Conservation (phyloP, 2,113 vertebrate genomes). For the Lepus europaeus region DNA sequence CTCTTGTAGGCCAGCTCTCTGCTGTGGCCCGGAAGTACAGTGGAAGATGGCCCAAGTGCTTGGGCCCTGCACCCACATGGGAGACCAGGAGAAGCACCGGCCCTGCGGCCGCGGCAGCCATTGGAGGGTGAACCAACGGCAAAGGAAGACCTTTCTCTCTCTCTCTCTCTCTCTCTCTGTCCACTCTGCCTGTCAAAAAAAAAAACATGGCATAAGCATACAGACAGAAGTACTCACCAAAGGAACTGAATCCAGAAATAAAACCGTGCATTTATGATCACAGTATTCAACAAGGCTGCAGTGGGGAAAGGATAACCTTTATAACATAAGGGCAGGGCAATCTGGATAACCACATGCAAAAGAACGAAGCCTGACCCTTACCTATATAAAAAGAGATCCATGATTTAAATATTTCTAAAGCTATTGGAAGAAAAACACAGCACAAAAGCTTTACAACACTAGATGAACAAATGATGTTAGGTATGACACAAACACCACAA, state of each 20-base stretch:
- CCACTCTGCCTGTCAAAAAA: not conserved
- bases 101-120: no score
- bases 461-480: not conserved
- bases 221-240: not conserved
- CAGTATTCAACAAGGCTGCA: not conserved
- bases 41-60: no score
- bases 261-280: not conserved
- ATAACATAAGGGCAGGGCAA: not conserved
- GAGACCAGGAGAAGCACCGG: no score
- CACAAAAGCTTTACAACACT: not conserved
- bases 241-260: not conserved
- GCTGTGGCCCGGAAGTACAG: no score
- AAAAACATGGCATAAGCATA: not conserved
- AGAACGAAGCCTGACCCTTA: not conserved
- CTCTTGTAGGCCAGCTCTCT: no score
- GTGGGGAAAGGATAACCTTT: not conserved
- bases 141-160: no score
- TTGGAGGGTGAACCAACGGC: no score
- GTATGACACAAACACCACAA: not conserved
- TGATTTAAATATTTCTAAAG: slow-evolving; percentile 9
- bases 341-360: not conserved
- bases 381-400: not conserved
- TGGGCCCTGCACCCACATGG: no score
- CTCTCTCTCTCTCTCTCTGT: no score
- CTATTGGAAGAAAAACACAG: not conserved